Percentiles rank a stretch among this genome's conserved stretches.
Conservation (phyloP, 2,113 vertebrate genomes). For the Romanogobio albipinnatus region DNA sequence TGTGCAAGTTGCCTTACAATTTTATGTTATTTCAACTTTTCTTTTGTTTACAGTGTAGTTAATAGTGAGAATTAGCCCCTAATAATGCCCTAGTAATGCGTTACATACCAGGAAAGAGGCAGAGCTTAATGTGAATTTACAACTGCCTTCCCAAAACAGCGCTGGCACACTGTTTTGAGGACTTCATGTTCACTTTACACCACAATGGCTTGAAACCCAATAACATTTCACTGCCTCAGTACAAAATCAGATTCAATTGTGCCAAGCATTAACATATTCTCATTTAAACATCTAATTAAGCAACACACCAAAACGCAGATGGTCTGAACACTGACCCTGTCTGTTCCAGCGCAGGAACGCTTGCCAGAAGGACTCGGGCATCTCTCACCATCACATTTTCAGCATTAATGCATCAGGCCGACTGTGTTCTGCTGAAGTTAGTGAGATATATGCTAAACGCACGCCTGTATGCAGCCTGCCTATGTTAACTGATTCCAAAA, state of each 20-base stretch:
- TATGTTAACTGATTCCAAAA: slow-evolving; percentile 60
- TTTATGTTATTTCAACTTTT: no score
- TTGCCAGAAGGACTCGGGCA: slow-evolving; percentile 54
- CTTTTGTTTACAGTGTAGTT: no score
- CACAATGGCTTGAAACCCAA: no score
- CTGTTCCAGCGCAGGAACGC: slow-evolving; percentile 54
- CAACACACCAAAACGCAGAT: slow-evolving; percentile 26
- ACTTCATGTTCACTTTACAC: neutral
- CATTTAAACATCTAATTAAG: slow-evolving; percentile 22
- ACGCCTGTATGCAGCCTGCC: slow-evolving; percentile 45
- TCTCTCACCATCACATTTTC: slow-evolving; percentile 47
- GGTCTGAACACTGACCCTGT: slow-evolving; percentile 48
- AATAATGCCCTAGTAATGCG: no score
- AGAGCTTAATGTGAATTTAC: no score
- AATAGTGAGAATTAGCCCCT: no score
- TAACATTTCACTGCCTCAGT: neutral
- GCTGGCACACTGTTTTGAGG: neutral
- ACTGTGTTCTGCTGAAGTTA: slow-evolving; percentile 59
- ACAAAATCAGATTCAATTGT: neutral
- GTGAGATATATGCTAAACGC: slow-evolving; percentile 68
- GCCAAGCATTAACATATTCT: neutral
- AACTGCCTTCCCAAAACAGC: neutral
- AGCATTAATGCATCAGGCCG: slow-evolving; percentile 62
- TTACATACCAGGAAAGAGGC: no score
- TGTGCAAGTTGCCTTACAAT: no score